These are phyloP conservation scores for Papilio polyxenes DNA, from an alignment of 1,140 invertebrate species.

Conservation along the genomic window DNA sequence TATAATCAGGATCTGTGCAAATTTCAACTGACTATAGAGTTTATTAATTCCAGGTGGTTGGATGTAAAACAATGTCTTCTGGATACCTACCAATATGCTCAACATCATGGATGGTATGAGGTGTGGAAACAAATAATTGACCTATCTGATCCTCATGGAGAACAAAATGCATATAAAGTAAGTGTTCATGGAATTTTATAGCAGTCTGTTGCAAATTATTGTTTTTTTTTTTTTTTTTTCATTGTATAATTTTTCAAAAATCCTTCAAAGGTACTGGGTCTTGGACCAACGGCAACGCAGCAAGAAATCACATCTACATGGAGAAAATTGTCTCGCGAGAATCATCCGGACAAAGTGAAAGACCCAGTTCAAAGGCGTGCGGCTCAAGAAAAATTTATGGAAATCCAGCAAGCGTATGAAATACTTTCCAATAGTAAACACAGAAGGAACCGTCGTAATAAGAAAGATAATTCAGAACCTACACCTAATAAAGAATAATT, in stretches of 20 bases:
- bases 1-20: not conserved
- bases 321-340: conserved; percentile 90
- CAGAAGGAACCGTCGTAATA: conserved; percentile 86
- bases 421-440: conserved; percentile 92
- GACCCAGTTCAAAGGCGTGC: conserved; percentile 83
- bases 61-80: conserved; percentile 87
- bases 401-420: conserved; percentile 96
- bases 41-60: conserved; percentile 78
- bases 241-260: not conserved
- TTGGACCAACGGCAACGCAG: conserved; percentile 89
- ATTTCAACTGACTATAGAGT: conserved; percentile 1
- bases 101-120: conserved; percentile 90
- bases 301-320: conserved; percentile 92
- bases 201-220: too few relatives aligned
- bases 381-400: conserved; percentile 94
- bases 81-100: conserved; percentile 88
- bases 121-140: conserved; percentile 94
- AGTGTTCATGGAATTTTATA: not conserved
- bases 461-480: conserved; percentile 80
- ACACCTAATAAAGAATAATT: not conserved
- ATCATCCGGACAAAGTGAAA: conserved; percentile 96
- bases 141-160: conserved; percentile 92
- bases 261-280: conserved; percentile 83
- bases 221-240: too few relatives aligned
- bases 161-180: conserved; percentile 94